Evolutionary conservation across 2,888 invertebrate genomes (phyloP), one percentile per base, ranked within the genome.

Genomic region (Cremastinae sp.): DNA sequence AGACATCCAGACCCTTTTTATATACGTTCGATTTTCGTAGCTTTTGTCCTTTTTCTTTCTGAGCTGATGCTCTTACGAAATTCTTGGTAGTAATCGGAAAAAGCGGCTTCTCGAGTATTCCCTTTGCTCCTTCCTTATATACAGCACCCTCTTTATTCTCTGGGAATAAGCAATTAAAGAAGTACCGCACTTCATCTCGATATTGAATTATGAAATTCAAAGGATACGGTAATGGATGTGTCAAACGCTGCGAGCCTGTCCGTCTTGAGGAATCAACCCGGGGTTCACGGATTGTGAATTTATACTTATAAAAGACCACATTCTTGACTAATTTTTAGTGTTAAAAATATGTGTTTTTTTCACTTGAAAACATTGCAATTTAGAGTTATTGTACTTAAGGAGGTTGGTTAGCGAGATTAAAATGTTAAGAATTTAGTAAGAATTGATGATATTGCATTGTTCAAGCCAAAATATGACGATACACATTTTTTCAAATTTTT

Each of bases 21-120:
- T 12, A 1, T 20, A 18, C 64, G 7, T 16, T 61, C n/a, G 45
- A 47, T 43, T 47, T 55, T 5, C 9, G n/a, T 55, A 12, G 9
- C 14, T 20, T 18, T 56, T 22, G 35, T 56, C 18, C 18, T 12
- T 58, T 8, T 41, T 51, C 18, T 47, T 43, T n/a, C 47, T 14
- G 18, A 3, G 37, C 35, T 22, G 41, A 18, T 49, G 22, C 45
- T 14, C 0, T 10, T 9, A 28, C 37, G 14, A 62, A 39, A n/a
- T n/a, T n/a, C n/a, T n/a, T 18, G 22, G 20, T 47, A 55, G 51
- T 35, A 61, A 70, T 62, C 45, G 56, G 45, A 22, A 37, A 64
- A 12, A 45, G 35, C 16, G n/a, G 43, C 2, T 47, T 16, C 4
- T 62, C 62, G 22, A 45, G 20, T 35, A 55, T 55, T 62, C 20